A percentile compares a stretch with the other conserved stretches of the same genome.
phyloP scores from a whole-genome alignment of 2,113 vertebrate genomes.

The Oryzias curvinotus region DNA sequence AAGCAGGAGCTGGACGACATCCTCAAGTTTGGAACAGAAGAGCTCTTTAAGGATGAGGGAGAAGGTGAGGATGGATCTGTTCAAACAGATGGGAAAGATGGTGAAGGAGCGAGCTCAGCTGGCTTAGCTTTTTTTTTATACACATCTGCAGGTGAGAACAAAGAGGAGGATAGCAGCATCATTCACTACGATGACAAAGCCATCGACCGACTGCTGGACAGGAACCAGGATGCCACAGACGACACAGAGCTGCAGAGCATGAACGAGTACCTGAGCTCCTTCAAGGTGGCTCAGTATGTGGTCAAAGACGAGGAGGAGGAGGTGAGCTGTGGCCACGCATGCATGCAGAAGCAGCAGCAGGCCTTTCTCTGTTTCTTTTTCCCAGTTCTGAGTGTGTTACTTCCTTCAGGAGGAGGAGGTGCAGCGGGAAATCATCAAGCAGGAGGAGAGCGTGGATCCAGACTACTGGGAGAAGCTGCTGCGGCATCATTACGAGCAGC shows the following conservation, averaged over 20 bases:
- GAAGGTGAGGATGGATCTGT: slow-evolving; percentile 46
- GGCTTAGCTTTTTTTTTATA: background rate
- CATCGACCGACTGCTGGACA: slow-evolving; percentile 89
- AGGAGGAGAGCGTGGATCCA: slow-evolving; percentile 96
- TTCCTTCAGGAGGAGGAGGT: slow-evolving; percentile 90
- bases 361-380: background rate
- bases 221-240: slow-evolving; percentile 93
- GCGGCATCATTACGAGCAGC: slow-evolving; percentile 96
- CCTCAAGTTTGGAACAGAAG: slow-evolving; percentile 95
- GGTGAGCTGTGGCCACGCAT: slow-evolving; percentile 38
- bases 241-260: slow-evolving; percentile 96
- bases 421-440: slow-evolving; percentile 96
- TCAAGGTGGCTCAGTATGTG: slow-evolving; percentile 97
- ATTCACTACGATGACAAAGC: slow-evolving; percentile 98
- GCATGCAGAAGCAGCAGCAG: too few relatives aligned
- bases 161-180: slow-evolving; percentile 94
- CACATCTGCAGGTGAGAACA: slow-evolving; percentile 81
- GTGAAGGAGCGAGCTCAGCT: rapidly evolving
- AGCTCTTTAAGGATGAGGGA: slow-evolving; percentile 91
- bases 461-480: slow-evolving; percentile 98
- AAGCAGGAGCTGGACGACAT: slow-evolving; percentile 98
- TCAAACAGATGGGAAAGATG: too few relatives aligned
- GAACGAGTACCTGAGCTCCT: slow-evolving; percentile 98
- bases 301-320: slow-evolving; percentile 96
- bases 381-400: background rate